These are phyloP conservation scores for Rutpela maculata DNA, from an alignment of 2,888 invertebrate species.

Conservation along the genomic window DNA sequence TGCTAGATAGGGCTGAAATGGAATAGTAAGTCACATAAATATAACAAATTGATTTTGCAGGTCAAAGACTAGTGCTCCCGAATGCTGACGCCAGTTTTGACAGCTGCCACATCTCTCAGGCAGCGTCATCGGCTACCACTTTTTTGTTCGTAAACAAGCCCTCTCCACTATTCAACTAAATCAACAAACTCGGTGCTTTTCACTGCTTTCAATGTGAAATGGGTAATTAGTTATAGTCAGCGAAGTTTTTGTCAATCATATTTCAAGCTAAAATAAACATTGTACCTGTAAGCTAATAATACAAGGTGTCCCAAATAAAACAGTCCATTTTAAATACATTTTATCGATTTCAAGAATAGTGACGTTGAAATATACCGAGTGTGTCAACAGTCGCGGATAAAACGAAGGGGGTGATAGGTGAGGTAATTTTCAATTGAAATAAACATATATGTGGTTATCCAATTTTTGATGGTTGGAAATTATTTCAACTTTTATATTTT, in stretches of 20 bases:
- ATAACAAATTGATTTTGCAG: slow-evolving; percentile 67
- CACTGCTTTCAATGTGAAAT: background rate
- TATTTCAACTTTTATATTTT: too few species aligned
- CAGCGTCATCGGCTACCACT: slow-evolving; percentile 52
- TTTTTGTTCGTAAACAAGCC: slow-evolving; percentile 56
- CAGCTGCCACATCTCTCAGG: slow-evolving; percentile 65
- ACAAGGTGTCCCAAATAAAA: too few species aligned
- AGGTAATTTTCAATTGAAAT: too few species aligned
- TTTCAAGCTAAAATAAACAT: background rate
- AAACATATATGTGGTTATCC: too few species aligned
- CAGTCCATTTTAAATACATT: too few species aligned
- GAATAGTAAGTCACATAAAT: slow-evolving; percentile 55
- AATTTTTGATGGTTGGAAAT: too few species aligned
- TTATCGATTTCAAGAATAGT: too few species aligned
- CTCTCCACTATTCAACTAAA: slow-evolving; percentile 43
- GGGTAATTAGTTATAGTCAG: background rate
- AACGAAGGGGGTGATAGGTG: too few species aligned
- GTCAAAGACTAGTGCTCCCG: slow-evolving; percentile 62
- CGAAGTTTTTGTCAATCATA: background rate
- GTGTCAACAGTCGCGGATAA: too few species aligned
- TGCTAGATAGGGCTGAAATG: slow-evolving; percentile 47
- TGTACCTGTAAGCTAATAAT: too few species aligned
- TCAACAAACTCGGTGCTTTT: slow-evolving; percentile 7
- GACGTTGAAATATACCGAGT: too few species aligned
- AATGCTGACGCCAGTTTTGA: slow-evolving; percentile 67